Evolutionary conservation across 2,797 vertebrate genomes (phyloP).

Genomic region (Esox lucius): DNA sequence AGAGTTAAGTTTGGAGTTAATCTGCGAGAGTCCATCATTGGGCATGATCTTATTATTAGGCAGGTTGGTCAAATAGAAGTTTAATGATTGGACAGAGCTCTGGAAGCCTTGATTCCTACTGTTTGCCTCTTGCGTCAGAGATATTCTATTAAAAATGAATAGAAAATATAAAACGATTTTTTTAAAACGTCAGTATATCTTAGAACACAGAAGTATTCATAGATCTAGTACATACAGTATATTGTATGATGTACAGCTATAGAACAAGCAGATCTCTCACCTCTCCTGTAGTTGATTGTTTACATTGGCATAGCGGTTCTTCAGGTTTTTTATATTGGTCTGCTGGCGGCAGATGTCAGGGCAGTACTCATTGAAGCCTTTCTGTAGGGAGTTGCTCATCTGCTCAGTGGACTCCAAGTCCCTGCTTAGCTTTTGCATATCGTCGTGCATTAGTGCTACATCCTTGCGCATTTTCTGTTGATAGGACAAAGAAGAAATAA

Average conservation of each 20-base stretch:
- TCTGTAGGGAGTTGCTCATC: constrained; percentile 79
- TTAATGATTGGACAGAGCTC: constrained; percentile 80
- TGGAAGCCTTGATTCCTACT: constrained; percentile 86
- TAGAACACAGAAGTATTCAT: constrained; percentile 3
- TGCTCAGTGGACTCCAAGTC: constrained; percentile 82
- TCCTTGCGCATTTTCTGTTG: constrained; percentile 73
- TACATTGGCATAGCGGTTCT: constrained; percentile 81
- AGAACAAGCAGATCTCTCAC: constrained; percentile 63
- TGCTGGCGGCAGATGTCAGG: constrained; percentile 85
- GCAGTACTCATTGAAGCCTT: constrained; percentile 86
- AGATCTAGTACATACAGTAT: neutral
- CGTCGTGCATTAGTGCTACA: constrained; percentile 73
- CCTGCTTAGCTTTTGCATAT: constrained; percentile 81
- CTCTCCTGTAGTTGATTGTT: constrained; percentile 84
- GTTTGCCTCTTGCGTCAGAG: constrained; percentile 74
- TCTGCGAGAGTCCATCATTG: constrained; percentile 75
- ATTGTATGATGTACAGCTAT: neutral
- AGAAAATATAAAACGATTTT: neutral
- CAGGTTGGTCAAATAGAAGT: constrained; percentile 86
- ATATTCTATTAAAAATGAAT: constrained; percentile 68
- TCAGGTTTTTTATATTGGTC: constrained; percentile 81
- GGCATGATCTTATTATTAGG: constrained; percentile 77
- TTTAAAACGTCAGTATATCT: neutral
- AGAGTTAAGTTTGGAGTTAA: constrained; percentile 80
- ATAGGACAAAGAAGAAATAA: neutral